Evolutionary conservation across 2,113 vertebrate genomes (phyloP), one percentile per base, ranked within the genome.

Genomic region (Thalassarche chlororhynchos): DNA sequence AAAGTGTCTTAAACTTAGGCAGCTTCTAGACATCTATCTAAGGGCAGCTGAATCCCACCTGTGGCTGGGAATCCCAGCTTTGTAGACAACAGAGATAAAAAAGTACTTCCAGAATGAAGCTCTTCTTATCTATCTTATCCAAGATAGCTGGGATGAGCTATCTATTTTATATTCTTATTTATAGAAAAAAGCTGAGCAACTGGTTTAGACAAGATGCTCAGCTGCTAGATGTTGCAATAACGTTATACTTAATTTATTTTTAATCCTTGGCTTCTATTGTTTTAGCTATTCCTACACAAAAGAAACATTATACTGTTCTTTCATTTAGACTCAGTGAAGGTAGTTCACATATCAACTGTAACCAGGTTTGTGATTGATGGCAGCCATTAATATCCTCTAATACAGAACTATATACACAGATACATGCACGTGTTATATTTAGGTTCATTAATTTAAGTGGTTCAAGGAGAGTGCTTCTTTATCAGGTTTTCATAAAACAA

Each of bases 381-480:
- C 25, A 80, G 44, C 24, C 54, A 66, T 83, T 88, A 93, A 74
- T 72, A 84, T 68, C 49, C 21, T 66, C 34, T 82, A 85, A 82
- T 46, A 69, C 11, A 28, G 62, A 69, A 93, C 57, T 74, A 26
- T 57, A 90, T 40, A 84, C 38, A 57, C 51, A 93, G 42, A 58
- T 60, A 89, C 66, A 74, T 93, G 44, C 80, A 91, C 21, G 12
- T 95, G 42, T 89, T 94, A 38, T 78, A 89, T 91, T 95, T 94
- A 96, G 29, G 40, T 89, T 95, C 58, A 78, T 76, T 95, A 94
- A 96, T 97, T 69, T 96, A 93, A 86, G 84, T 89, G 83, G 76
- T 97, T 97, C 85, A 98, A 96, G 96, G 87, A 94, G 52, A 89
- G 29, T 79, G 61, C 14, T 92, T 95, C 80, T 97, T 94, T 83